phyloP scores from a whole-genome alignment of 2,113 vertebrate genomes.

The Apteryx mantelli region DNA sequence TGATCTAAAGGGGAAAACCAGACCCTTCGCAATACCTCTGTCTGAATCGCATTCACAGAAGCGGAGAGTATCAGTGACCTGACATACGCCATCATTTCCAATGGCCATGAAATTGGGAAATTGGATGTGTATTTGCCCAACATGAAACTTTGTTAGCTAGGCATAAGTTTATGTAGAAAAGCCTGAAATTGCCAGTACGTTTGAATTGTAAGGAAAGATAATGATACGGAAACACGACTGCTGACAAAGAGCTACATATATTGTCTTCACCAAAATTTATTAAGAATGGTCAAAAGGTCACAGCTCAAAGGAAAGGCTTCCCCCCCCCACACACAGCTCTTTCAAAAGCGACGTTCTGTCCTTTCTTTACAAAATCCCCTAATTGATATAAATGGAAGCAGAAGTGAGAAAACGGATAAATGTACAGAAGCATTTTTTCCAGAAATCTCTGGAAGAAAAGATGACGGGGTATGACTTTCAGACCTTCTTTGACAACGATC shows the following conservation, averaged over 20 bases:
- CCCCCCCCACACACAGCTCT: neutral
- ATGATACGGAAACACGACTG: neutral
- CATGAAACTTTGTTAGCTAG: neutral
- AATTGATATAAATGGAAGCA: neutral
- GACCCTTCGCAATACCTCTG: neutral
- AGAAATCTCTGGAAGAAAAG: neutral
- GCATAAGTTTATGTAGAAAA: neutral
- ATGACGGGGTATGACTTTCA: neutral
- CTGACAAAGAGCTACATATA: neutral
- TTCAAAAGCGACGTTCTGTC: neutral
- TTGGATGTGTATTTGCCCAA: accelerated
- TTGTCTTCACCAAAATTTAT: neutral
- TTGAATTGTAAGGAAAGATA: neutral
- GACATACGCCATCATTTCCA: neutral
- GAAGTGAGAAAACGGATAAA: neutral
- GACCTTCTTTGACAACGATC: neutral
- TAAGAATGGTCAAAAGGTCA: neutral
- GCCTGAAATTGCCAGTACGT: neutral
- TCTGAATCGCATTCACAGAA: neutral
- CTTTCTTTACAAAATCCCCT: neutral
- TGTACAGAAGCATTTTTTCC: neutral
- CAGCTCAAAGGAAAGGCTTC: neutral
- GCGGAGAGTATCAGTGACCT: neutral
- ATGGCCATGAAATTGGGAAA: accelerated
- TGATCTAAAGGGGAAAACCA: neutral